Base-by-base conservation (phyloP, 2,888 invertebrate species). In the Carterocephalus palaemon region DNA sequence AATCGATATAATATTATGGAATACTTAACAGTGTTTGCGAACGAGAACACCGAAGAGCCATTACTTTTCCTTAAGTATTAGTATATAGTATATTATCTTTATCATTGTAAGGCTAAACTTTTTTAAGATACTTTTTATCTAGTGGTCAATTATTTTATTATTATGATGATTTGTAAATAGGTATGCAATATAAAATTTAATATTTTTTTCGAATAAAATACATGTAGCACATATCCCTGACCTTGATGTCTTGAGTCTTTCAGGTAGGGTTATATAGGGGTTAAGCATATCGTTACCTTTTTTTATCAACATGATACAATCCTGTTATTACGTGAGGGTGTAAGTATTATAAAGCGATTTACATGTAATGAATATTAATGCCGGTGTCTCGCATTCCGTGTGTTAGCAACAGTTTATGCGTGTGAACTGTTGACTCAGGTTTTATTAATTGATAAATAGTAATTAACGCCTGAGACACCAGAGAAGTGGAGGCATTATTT, bases 1-100 rank as follows among this genome's bases (percentile, higher is more conserved):
- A 77, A 78, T 78, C 77, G 64, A 78, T 77, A 67, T 62, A 56
- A 59, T 23, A 48, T 45, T 42, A 20, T n/a, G 23, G 29, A 43
- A 36, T 29, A 29, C 42, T 36, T 34, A 36, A 43, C 43, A 29
- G 22, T 29, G 43, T 23, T n/a, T n/a, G n/a, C n/a, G n/a, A n/a
- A 36, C 36, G 19, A 33, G 17, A 29, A n/a, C 34, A 9, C 22
- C 15, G 29, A 43, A 29, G 16, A 29, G 23, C 28, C 29, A 23
- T 22, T 28, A 2, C 12, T 15, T 17, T 33, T 20, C 19, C 26
- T 26, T 33, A 9, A 13, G 13, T 34, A 23, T n/a, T 22, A n/a
- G 29, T n/a, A 34, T n/a, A n/a, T n/a, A n/a, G n/a, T n/a, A n/a
- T n/a, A n/a, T n/a, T n/a, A n/a, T n/a, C n/a, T n/a, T n/a, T n/a